Base-by-base conservation (phyloP, 2,888 invertebrate species). In the Crematogaster levior region DNA sequence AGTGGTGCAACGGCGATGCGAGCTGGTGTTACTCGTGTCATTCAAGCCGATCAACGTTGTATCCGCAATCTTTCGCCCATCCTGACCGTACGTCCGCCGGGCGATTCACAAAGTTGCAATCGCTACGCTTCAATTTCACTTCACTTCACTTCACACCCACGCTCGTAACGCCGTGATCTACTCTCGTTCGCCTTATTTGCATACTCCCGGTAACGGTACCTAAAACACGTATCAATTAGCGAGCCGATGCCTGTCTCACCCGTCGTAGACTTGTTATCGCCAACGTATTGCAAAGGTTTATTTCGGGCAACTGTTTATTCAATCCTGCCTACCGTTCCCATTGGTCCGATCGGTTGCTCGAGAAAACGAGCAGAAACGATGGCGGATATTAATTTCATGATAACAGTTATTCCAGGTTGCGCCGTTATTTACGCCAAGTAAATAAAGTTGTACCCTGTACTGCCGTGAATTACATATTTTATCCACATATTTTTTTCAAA, bases 341-440 rank as follows among this genome's bases (percentile, higher is more conserved):
- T n/a, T 56, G 40, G 34, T 10, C 21, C 24, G 18, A 56, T 24
- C 40, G n/a, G 34, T 12, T 4, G 30, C 48, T 48, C 15, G 30
- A 30, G 27, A n/a, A 68, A 68, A 10, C n/a, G 27, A 18, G 24
- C 3, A 43, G 46, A 9, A 34, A 48, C 4, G 10, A 48, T n/a
- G 34, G 34, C 34, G 6, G 9, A 2, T 70, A 53, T 70, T 70
- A 70, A 70, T 70, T 70, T 68, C 51, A 37, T n/a, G 37, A 70
- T 53, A 70, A 37, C 21, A 34, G 34, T 70, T 70, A 51, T 48
- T 51, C n/a, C 21, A 34, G 48, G 34, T 48, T 68, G 21, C 30
- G 34, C 21, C 21, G 51, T 51, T 68, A 68, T 51, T 51, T 51
- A 34, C 68, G 15, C 12, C 3, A 68, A 51, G 18, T 70, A 70